Percentiles rank a stretch among this genome's conserved stretches.
Evolutionary conservation across 2,888 invertebrate species (phyloP).

Genomic region (Schrankia costaestrigalis): DNA sequence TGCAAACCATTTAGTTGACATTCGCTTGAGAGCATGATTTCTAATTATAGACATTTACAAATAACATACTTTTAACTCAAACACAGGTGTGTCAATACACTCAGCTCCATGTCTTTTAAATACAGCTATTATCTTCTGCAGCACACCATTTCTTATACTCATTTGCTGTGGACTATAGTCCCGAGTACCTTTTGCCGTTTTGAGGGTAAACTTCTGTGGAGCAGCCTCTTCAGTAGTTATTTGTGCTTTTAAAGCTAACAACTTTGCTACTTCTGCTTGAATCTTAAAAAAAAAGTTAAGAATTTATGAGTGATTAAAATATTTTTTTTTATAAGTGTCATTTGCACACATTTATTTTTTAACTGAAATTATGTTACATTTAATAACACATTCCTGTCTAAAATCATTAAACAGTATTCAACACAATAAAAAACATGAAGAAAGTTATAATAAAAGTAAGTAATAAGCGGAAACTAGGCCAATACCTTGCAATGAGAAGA

Average conservation of each 20-base stretch:
- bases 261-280: constrained; percentile 90
- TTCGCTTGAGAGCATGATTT: too few relatives aligned
- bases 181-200: constrained; percentile 96
- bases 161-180: constrained; percentile 98
- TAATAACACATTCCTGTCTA: neutral
- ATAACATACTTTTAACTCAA: constrained; percentile 92
- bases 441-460: neutral
- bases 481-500: constrained; percentile 69
- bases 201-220: constrained; percentile 90
- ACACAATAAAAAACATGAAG: neutral
- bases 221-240: constrained; percentile 80
- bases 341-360: neutral
- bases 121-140: constrained; percentile 91
- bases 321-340: neutral
- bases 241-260: constrained; percentile 89
- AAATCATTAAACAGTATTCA: neutral
- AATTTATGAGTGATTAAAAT: neutral
- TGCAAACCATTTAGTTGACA: too few relatives aligned
- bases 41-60: too few relatives aligned
- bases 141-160: constrained; percentile 92
- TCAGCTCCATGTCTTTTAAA: constrained; percentile 99
- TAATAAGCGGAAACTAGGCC: constrained; percentile 31
- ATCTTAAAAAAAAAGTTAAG: constrained; percentile 80
- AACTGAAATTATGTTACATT: neutral
- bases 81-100: constrained; percentile 98